Evolutionary conservation across 2,888 invertebrate species (phyloP).

Genomic region (Poecilobothrus nobilitatus): DNA sequence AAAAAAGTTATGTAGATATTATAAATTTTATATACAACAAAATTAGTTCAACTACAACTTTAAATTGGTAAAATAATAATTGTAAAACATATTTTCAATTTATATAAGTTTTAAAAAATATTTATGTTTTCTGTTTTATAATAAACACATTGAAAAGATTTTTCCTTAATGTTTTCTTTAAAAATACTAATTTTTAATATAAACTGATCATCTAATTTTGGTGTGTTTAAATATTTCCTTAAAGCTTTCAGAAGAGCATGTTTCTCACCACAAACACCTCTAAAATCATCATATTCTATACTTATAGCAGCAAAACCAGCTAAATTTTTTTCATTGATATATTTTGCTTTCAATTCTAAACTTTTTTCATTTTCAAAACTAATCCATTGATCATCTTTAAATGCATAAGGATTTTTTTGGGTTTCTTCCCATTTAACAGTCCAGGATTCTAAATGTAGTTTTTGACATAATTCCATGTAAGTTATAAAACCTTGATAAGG

Average conservation of each 20-base stretch:
- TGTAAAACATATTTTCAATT: no score
- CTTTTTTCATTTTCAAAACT: constrained; percentile 64
- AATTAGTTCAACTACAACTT: no score
- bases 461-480: constrained; percentile 34
- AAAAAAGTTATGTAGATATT: no score
- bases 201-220: background rate
- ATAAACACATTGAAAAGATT: background rate
- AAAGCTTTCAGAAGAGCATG: background rate
- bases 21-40: no score
- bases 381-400: constrained; percentile 52
- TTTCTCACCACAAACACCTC: background rate
- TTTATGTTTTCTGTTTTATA: background rate
- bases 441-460: constrained; percentile 34
- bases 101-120: no score
- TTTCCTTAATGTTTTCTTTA: background rate
- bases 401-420: constrained; percentile 39
- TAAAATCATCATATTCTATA: background rate
- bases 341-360: constrained; percentile 54
- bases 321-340: constrained; percentile 51
- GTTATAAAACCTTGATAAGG: background rate
- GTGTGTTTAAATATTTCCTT: background rate
- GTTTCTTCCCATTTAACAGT: constrained; percentile 30
- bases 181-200: background rate
- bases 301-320: constrained; percentile 48
- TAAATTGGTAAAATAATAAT: no score